Conservation (phyloP, 2,113 vertebrate genomes). For the Pelmatolapia mariae region DNA sequence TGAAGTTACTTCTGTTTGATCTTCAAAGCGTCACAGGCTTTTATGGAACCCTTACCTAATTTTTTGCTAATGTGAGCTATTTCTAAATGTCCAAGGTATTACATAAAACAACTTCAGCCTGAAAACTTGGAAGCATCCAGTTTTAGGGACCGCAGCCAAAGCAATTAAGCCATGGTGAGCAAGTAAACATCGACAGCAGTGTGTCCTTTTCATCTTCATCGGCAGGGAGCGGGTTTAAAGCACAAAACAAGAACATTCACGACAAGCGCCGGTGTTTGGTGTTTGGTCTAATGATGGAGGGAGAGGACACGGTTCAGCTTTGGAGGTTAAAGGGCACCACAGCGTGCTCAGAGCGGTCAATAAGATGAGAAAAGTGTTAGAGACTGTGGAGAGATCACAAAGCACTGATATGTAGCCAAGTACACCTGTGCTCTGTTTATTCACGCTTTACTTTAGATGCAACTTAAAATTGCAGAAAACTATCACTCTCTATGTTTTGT, state of each 20-base stretch:
- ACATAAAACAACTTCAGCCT: neutral
- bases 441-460: neutral
- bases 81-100: neutral
- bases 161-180: neutral
- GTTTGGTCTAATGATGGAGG: conserved; percentile 7
- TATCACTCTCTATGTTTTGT: neutral
- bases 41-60: neutral
- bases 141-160: neutral
- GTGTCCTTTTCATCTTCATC: conserved; percentile 10
- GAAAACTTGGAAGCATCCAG: neutral
- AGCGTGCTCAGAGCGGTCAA: neutral
- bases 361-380: neutral
- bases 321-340: neutral
- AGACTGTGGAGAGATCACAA: neutral
- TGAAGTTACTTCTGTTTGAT: neutral
- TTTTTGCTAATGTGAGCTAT: neutral
- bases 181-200: conserved; percentile 34
- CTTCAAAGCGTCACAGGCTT: neutral
- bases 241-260: conserved; percentile 22
- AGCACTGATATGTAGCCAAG: neutral
- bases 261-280: conserved; percentile 41
- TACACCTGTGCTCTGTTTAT: neutral
- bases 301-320: neutral
- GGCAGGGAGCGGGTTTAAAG: neutral
- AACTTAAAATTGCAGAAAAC: neutral